Percentiles rank a stretch among this genome's conserved stretches.
phyloP scores from a whole-genome alignment of 2,888 invertebrate species.

The Silvanus unidentatus region DNA sequence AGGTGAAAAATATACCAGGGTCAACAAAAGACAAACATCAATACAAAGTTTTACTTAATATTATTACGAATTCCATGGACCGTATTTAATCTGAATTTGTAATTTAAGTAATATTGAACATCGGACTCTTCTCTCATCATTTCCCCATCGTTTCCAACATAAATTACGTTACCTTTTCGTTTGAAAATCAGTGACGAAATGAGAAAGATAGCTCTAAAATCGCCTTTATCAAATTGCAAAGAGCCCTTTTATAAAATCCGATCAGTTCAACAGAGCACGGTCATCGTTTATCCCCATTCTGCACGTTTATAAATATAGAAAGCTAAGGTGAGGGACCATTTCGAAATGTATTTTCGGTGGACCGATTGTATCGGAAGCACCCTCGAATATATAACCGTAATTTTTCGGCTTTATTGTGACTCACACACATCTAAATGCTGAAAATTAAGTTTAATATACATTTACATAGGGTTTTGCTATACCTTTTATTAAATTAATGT shows the following conservation, averaged over 20 bases:
- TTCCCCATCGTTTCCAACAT: constrained; percentile 1
- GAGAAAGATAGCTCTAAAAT: constrained; percentile 38
- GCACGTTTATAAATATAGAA: constrained; percentile 4
- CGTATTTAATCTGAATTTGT: constrained; percentile 37
- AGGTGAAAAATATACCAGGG: no score
- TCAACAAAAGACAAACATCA: no score
- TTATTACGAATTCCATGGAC: no score
- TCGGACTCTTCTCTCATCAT: constrained; percentile 34
- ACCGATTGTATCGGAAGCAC: no score
- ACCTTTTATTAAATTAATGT: no score
- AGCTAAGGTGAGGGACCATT: constrained; percentile 6
- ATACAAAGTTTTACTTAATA: no score
- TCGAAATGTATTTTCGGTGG: no score
- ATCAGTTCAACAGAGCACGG: constrained; percentile 39
- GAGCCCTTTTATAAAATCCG: constrained; percentile 44
- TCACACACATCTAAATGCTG: no score
- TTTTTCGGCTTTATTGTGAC: no score
- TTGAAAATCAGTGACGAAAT: constrained; percentile 33
- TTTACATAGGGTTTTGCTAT: no score
- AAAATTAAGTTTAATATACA: no score
- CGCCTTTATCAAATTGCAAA: constrained; percentile 45
- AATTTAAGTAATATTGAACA: constrained; percentile 38
- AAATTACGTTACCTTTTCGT: constrained; percentile 21
- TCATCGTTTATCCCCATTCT: constrained; percentile 35
- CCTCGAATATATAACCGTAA: no score